Evolutionary conservation across 2,113 vertebrate genomes (phyloP).

Genomic region (Orycteropus afer): DNA sequence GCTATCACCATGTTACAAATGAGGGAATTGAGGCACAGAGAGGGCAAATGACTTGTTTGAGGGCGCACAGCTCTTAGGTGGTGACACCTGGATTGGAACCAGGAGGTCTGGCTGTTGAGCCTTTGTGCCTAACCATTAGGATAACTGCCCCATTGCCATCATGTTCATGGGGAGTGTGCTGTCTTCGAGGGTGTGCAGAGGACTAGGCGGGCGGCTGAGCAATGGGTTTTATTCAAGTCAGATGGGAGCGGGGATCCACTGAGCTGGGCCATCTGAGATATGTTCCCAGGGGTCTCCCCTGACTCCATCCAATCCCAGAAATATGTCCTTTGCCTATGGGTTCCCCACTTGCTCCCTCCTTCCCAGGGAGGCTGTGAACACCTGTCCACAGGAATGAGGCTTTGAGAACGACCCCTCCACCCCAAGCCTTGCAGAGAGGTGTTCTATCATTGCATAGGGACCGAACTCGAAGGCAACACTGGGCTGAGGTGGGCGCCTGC

Average conservation of each 20-base stretch:
- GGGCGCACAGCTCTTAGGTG: not conserved
- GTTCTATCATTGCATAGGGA: fast-evolving
- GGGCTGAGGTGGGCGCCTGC: not conserved
- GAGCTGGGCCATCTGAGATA: not conserved
- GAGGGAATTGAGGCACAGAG: not conserved
- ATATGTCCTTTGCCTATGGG: not conserved
- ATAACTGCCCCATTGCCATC: fast-evolving
- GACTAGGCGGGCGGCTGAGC: not conserved
- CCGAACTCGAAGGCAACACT: fast-evolving
- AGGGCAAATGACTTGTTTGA: not conserved
- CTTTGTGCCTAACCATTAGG: fast-evolving
- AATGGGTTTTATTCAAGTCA: not conserved
- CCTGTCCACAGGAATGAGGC: not conserved
- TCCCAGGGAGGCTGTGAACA: not conserved
- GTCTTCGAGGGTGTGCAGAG: not conserved
- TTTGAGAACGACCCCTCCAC: fast-evolving
- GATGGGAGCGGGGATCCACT: not conserved
- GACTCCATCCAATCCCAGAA: not conserved
- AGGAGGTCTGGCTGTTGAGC: fast-evolving
- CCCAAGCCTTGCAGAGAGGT: fast-evolving
- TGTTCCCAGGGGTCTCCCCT: not conserved
- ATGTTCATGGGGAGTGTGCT: fast-evolving
- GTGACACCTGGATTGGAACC: not conserved
- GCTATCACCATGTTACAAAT: too few relatives aligned
- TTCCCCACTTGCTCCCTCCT: not conserved